Percentiles rank a stretch among this genome's conserved stretches.
Conservation (phyloP, 2,113 vertebrate species). For the Poeciliopsis occidentalis region DNA sequence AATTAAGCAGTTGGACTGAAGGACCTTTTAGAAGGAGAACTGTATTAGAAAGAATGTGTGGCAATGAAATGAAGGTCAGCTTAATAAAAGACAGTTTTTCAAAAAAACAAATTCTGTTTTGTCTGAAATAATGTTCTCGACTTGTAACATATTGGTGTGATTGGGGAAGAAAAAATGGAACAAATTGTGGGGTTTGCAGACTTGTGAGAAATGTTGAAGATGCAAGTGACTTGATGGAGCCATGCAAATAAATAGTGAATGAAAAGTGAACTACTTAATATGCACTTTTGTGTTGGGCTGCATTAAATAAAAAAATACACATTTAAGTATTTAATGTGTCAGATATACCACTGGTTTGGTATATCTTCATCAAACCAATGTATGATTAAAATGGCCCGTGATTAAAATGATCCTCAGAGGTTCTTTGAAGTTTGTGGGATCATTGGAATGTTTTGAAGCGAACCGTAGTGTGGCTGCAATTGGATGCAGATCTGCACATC, state of each 20-base stretch:
- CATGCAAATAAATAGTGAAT: too few relatives aligned
- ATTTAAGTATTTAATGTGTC: too few relatives aligned
- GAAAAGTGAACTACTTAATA: background rate
- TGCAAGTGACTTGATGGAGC: too few relatives aligned
- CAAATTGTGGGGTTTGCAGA: background rate
- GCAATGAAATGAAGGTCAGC: conserved; percentile 44
- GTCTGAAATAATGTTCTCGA: too few relatives aligned
- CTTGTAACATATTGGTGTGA: background rate
- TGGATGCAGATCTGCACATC: too few relatives aligned
- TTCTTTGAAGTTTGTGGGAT: too few relatives aligned
- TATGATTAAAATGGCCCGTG: background rate
- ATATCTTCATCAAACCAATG: background rate
- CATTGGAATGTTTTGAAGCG: too few relatives aligned
- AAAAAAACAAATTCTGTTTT: too few relatives aligned
- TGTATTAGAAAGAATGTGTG: conserved; percentile 32
- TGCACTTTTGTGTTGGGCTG: background rate
- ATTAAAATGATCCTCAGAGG: background rate
- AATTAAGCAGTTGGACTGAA: conserved; percentile 40
- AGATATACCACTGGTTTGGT: too few relatives aligned
- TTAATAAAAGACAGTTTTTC: conserved; percentile 19
- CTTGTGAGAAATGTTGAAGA: background rate
- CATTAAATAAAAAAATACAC: too few relatives aligned
- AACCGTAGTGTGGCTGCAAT: too few relatives aligned
- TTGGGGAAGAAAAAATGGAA: background rate
- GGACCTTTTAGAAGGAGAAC: conserved; percentile 32